Percentiles rank a stretch among this genome's conserved stretches.
phyloP scores from a whole-genome alignment of 1,140 invertebrate genomes.

The Thalassaphorura encarpata region DNA sequence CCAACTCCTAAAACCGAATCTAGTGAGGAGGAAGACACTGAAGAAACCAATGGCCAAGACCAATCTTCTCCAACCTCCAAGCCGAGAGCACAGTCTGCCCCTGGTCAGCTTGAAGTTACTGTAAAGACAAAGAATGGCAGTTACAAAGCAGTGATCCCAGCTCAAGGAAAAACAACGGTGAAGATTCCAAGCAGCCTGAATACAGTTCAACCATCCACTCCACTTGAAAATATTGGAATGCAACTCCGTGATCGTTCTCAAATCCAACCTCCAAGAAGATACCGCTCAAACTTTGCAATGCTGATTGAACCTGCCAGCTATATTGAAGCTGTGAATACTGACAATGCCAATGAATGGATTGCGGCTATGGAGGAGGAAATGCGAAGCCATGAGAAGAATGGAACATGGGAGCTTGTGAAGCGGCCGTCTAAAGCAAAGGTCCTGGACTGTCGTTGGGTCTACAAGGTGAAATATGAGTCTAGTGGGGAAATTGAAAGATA shows the following conservation, averaged over 20 bases:
- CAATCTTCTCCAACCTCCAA: not conserved
- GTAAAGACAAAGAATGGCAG: too few species aligned
- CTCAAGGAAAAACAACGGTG: not conserved
- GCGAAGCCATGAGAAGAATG: slow-evolving; percentile 18
- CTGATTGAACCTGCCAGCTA: slow-evolving; percentile 4
- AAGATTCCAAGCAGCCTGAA: not conserved
- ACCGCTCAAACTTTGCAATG: not conserved
- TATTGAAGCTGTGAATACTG: slow-evolving; percentile 19
- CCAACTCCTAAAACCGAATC: not conserved
- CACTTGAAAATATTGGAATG: not conserved
- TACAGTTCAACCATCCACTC: not conserved
- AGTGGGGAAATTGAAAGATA: slow-evolving; percentile 23
- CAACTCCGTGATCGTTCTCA: not conserved
- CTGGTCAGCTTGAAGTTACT: not conserved
- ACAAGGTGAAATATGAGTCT: slow-evolving; percentile 33
- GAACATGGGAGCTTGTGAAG: slow-evolving; percentile 34
- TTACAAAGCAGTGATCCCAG: too few species aligned
- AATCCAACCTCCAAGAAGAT: not conserved
- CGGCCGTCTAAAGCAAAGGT: slow-evolving; percentile 35
- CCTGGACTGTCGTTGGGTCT: slow-evolving; percentile 38
- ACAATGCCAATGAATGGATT: slow-evolving; percentile 17
- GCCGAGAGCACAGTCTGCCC: not conserved
- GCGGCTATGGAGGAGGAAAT: slow-evolving; percentile 30
- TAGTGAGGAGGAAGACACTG: not conserved
- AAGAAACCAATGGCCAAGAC: not conserved